These are phyloP conservation scores for Eutolmus rufibarbis DNA, from an alignment of 2,888 invertebrate species.

Conservation along the genomic window DNA sequence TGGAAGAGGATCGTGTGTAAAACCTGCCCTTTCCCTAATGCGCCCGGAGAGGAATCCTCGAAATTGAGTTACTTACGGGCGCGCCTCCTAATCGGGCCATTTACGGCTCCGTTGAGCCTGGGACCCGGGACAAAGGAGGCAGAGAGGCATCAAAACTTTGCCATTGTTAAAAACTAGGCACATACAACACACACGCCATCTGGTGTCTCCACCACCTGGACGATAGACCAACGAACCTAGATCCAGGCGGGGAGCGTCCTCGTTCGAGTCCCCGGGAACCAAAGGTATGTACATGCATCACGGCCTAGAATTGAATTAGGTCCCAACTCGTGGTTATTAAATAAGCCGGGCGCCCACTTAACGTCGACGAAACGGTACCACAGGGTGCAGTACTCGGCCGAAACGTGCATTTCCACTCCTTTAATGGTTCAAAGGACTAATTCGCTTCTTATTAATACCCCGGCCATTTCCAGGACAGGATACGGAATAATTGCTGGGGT, in stretches of 20 bases:
- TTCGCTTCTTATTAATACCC: conserved; percentile 16
- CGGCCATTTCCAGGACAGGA: not conserved
- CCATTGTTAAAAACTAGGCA: conserved; percentile 17
- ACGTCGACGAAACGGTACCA: not conserved
- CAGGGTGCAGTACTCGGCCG: not conserved
- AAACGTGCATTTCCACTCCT: not conserved
- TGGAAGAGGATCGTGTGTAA: not conserved
- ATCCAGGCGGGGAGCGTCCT: not conserved
- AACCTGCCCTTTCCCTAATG: not conserved
- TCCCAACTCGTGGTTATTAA: conserved; percentile 5
- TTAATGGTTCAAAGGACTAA: not conserved
- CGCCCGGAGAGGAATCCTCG: not conserved
- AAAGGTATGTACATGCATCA: not conserved
- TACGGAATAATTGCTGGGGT: not conserved
- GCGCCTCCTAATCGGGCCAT: not conserved
- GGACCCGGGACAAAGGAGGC: not conserved
- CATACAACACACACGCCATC: not conserved
- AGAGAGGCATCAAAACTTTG: conserved; percentile 14
- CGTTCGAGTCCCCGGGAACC: not conserved
- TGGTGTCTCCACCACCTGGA: not conserved
- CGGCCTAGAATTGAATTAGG: conserved; percentile 15
- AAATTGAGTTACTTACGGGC: conserved; percentile 12
- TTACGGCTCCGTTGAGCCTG: not conserved
- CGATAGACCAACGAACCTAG: not conserved
- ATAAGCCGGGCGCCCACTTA: not conserved